Evolutionary conservation across 2,113 vertebrate genomes (phyloP).

Genomic region (Rafetus swinhoei): DNA sequence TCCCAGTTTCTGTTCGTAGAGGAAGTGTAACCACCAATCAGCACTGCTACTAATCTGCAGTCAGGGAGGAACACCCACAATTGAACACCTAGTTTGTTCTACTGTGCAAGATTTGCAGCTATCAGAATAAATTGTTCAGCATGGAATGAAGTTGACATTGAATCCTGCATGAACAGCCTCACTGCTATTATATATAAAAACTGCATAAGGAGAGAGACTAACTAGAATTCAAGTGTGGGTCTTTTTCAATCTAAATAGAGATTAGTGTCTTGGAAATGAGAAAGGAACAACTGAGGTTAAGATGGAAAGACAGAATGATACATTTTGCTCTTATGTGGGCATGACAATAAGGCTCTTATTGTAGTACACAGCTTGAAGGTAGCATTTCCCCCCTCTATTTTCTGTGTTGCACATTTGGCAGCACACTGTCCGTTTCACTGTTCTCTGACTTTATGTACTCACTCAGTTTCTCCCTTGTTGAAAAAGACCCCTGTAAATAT

Average conservation of each 20-base stretch:
- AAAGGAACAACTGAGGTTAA: neutral
- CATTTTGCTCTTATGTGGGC: neutral
- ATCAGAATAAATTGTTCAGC: conserved; percentile 62
- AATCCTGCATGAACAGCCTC: conserved; percentile 14
- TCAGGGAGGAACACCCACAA: conserved; percentile 73
- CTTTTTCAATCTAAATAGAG: conserved; percentile 19
- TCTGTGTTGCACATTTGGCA: neutral
- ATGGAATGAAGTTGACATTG: conserved; percentile 17
- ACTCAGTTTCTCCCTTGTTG: neutral
- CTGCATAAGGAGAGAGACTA: neutral
- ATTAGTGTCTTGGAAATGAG: neutral
- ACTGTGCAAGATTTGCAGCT: conserved; percentile 38
- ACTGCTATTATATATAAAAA: neutral
- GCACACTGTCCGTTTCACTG: neutral
- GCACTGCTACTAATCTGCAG: conserved; percentile 58
- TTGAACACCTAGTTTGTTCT: conserved; percentile 6
- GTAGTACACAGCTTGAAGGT: neutral
- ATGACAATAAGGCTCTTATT: neutral
- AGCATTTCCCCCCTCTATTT: neutral
- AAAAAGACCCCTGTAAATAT: neutral
- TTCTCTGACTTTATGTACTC: neutral
- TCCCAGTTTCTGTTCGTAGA: conserved; percentile 78
- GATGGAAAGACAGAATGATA: neutral
- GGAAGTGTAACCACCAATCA: conserved; percentile 71
- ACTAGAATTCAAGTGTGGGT: conserved; percentile 1